Evolutionary conservation across 30 jellyfish, hydroid and myxozoan genomes (phyloP).

Genomic region (Pseudorhiza aurosa): DNA sequence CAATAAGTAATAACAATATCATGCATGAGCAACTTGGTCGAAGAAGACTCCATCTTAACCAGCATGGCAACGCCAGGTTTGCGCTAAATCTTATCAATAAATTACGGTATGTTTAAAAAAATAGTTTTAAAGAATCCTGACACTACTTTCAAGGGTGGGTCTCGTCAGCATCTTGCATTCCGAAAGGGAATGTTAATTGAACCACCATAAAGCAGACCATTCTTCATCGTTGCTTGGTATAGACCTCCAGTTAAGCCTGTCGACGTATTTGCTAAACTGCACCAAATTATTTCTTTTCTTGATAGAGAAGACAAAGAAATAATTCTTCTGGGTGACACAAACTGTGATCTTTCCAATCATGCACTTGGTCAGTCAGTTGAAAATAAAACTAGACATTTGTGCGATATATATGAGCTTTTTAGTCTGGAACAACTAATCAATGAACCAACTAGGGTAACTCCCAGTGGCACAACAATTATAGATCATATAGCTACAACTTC

Average conservation of each 20-base stretch:
- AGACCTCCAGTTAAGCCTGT: neutral
- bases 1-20: neutral
- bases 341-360: neutral
- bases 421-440: neutral
- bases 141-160: too few species aligned
- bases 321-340: neutral
- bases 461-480: conserved; percentile 3
- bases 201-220: conserved; percentile 1
- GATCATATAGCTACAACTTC: conserved; percentile 36
- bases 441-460: conserved; percentile 31
- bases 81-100: neutral
- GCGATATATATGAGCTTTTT: conserved; percentile 1
- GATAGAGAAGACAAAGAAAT: neutral
- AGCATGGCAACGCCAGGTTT: neutral
- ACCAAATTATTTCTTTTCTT: conserved; percentile 3
- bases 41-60: neutral
- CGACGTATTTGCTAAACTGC: neutral
- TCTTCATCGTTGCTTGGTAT: neutral
- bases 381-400: too few species aligned
- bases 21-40: neutral
- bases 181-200: neutral
- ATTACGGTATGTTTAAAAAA: neutral
- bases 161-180: neutral
- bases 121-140: too few species aligned
- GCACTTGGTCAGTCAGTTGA: neutral